A percentile compares a stretch with the other conserved stretches of the same genome.
These are phyloP conservation scores for Scrobipalpa atriplicella DNA, from an alignment of 2,888 invertebrate species.

Conservation along the genomic window DNA sequence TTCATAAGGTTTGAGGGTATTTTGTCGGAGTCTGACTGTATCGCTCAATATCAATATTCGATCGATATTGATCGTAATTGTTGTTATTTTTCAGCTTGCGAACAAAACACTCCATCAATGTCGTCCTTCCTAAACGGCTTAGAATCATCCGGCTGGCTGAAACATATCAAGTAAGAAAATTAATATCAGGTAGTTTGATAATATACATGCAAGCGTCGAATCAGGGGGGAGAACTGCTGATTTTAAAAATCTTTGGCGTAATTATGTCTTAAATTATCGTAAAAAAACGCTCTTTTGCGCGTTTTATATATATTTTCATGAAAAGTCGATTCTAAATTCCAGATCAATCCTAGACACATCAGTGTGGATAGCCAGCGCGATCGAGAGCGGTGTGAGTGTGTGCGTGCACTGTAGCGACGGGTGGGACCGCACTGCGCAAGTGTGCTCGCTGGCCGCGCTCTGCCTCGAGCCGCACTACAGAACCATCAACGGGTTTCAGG, in stretches of 20 bases:
- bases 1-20: no score
- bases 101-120: conserved; percentile 94
- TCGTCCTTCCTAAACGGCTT: conserved; percentile 94
- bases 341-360: conserved; percentile 91
- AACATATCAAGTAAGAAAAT: conserved; percentile 89
- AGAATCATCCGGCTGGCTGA: conserved; percentile 97
- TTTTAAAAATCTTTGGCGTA: no score
- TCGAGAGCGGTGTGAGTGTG: conserved; percentile 93
- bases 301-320: no score
- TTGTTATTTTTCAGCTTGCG: conserved; percentile 80
- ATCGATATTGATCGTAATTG: not conserved
- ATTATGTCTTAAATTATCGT: no score
- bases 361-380: conserved; percentile 94
- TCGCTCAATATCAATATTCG: no score
- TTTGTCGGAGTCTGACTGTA: no score
- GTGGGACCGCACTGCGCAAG: conserved; percentile 99
- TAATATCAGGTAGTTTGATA: no score
- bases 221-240: no score
- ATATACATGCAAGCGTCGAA: no score
- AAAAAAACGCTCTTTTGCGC: no score
- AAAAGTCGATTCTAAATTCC: not conserved
- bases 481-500: conserved; percentile 85
- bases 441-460: conserved; percentile 97
- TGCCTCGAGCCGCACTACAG: conserved; percentile 98
- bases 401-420: conserved; percentile 99